Percentiles rank a stretch among this genome's conserved stretches.
These are phyloP conservation scores for Chelonus insularis DNA, from an alignment of 1,140 invertebrate genomes.

Conservation along the genomic window DNA sequence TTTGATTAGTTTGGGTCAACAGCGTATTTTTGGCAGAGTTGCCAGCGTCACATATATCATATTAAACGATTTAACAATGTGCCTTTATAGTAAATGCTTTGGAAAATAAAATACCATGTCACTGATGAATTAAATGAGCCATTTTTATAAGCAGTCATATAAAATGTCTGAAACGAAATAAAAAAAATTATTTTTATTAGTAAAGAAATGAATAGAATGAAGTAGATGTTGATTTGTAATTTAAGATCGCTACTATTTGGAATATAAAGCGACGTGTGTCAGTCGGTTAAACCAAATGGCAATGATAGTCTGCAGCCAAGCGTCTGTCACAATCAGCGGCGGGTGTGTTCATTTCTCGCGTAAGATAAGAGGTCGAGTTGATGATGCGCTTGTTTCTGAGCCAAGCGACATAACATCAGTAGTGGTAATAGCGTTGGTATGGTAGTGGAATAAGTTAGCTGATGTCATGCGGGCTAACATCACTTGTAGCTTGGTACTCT, in stretches of 20 bases:
- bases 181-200: no score
- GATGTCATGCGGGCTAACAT: slow-evolving; percentile 44
- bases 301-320: slow-evolving; percentile 9
- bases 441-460: slow-evolving; percentile 44
- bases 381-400: slow-evolving; percentile 13
- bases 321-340: slow-evolving; percentile 22
- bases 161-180: no score
- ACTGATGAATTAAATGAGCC: no score
- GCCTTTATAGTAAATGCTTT: no score
- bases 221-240: not conserved
- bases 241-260: not conserved
- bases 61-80: no score
- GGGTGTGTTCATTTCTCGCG: slow-evolving; percentile 4
- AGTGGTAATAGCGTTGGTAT: slow-evolving; percentile 30
- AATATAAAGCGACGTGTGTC: not conserved
- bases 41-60: no score
- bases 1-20: no score
- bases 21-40: no score
- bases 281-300: not conserved
- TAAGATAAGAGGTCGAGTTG: not conserved
- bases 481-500: not conserved
- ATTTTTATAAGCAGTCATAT: no score
- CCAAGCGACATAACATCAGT: slow-evolving; percentile 7
- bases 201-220: no score
- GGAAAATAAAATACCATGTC: no score